Evolutionary conservation across 1,140 invertebrate species (phyloP).

Genomic region (Cydia amplana): DNA sequence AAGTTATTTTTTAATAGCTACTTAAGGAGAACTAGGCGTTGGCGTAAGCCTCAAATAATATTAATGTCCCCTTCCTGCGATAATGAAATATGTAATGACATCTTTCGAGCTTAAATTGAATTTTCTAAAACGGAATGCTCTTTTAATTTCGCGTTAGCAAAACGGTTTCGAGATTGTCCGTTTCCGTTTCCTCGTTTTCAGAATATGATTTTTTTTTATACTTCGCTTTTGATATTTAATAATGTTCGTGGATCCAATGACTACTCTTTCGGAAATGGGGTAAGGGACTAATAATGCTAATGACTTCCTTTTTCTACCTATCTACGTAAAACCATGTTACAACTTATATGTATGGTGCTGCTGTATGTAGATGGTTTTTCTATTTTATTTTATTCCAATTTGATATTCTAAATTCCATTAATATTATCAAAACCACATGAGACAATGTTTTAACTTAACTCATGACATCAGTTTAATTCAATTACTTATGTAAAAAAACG

Average conservation of each 20-base stretch:
- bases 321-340: too few relatives aligned
- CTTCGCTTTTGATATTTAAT: not conserved
- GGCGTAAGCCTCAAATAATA: constrained; percentile 56
- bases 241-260: not conserved
- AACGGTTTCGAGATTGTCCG: constrained; percentile 50
- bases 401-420: too few relatives aligned
- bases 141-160: constrained; percentile 50
- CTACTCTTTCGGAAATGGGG: not conserved
- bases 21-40: constrained; percentile 21
- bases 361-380: too few relatives aligned
- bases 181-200: constrained; percentile 23
- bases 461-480: too few relatives aligned
- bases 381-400: too few relatives aligned
- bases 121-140: constrained; percentile 51
- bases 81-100: constrained; percentile 68
- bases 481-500: too few relatives aligned
- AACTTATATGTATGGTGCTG: too few relatives aligned
- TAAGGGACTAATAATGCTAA: too few relatives aligned
- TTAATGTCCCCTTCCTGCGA: constrained; percentile 56
- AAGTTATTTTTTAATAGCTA: constrained; percentile 46
- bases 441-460: too few relatives aligned
- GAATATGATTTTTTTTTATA: not conserved
- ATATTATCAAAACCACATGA: too few relatives aligned
- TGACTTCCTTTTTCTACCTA: too few relatives aligned
- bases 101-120: constrained; percentile 55